phyloP scores from a whole-genome alignment of 2,797 vertebrate species.

The Pseudomugil tenellus region DNA sequence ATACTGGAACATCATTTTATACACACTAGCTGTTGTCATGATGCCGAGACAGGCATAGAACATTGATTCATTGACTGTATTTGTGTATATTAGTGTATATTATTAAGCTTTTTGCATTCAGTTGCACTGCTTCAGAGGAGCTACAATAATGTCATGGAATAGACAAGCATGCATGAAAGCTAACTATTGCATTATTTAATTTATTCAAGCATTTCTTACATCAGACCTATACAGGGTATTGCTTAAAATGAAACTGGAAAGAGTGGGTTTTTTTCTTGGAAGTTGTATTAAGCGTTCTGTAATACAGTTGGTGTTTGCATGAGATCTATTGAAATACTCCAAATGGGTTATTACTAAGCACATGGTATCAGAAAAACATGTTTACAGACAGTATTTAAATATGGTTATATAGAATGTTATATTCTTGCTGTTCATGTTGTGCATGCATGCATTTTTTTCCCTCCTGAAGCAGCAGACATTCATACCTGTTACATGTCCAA shows the following conservation, averaged over 20 bases:
- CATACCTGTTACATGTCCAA: conserved; percentile 16
- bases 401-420: conserved; percentile 36
- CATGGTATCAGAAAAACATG: conserved; percentile 53
- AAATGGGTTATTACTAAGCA: conserved; percentile 53
- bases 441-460: conserved; percentile 40
- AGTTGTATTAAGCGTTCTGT: conserved; percentile 49
- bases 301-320: conserved; percentile 69
- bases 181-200: conserved; percentile 26
- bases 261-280: conserved; percentile 32
- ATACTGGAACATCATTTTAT: conserved; percentile 66
- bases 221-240: conserved; percentile 43
- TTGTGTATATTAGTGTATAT: conserved; percentile 51
- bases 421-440: conserved; percentile 48
- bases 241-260: conserved; percentile 55
- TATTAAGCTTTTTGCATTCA: conserved; percentile 37
- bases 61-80: conserved; percentile 59
- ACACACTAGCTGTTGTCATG: conserved; percentile 45
- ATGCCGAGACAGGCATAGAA: conserved; percentile 41
- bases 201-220: conserved; percentile 28
- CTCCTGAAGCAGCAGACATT: conserved; percentile 29
- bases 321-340: conserved; percentile 47
- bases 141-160: conserved; percentile 39
- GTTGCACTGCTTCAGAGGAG: conserved; percentile 50
- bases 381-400: conserved; percentile 58
- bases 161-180: conserved; percentile 38